Evolutionary conservation across 2,797 vertebrate genomes (phyloP), one percentile per base, ranked within the genome.

Genomic region (Chaetophractus vellerosus): DNA sequence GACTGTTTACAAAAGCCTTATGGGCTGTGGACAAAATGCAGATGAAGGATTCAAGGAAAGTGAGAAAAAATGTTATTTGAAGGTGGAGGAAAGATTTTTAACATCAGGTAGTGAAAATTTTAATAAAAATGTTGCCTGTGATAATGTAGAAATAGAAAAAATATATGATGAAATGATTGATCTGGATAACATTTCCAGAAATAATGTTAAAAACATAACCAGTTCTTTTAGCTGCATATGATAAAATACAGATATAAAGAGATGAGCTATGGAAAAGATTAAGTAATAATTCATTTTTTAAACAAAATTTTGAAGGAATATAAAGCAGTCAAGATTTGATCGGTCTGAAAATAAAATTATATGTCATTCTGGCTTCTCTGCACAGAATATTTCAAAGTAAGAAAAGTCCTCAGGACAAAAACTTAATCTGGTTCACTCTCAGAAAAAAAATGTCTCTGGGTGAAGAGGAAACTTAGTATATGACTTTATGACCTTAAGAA

Each of bases 371-470:
- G 24, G 48, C 55, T 10, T 48, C 14, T 38, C 21, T 24, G 16
- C 16, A 91, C 21, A 75, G 48, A 90, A 90, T 6, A 55, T 85
- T 78, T 79, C 59, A 85, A 85, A 57, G 33, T 14, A 66, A 64
- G 33, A 24, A 66, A 64, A 16, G 14, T 33, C 9, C 9, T 64
- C 7, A 4, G 28, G 21, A 28, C 23, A 59, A 90, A 59, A 31
- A 80, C 33, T 16, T 26, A 28, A 10, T 57, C 55, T 28, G 85
- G 2, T 5, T 45, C 45, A 16, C 48, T 21, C 1, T 2, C 9
- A 28, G 31, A 55, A 48, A 9, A 50, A 76, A 76, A 76, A 16
- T 52, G 18, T 52, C 21, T 75, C 31, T n/a, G 48, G 48, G 48
- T 76, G n/a, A 76, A 21, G 48, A 76, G 23, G 41, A 75, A 75